These are phyloP conservation scores for Hippopotamyrus pictus DNA, from an alignment of 2,797 vertebrate species.

Conservation along the genomic window DNA sequence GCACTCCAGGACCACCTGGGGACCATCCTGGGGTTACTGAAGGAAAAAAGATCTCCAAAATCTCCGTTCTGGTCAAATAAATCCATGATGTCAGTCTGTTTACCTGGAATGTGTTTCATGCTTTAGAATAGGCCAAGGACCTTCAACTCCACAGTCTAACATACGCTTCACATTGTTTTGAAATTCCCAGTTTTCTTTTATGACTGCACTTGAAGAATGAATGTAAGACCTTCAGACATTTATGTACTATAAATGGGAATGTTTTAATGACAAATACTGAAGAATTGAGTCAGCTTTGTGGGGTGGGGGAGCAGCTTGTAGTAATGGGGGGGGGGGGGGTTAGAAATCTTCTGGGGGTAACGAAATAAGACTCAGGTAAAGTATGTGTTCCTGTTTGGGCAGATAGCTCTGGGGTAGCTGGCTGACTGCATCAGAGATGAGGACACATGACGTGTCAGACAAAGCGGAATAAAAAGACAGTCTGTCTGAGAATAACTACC, in stretches of 20 bases:
- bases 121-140: not conserved
- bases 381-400: conserved; percentile 10
- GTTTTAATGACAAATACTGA: not conserved
- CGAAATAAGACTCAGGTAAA: not conserved
- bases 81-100: not conserved
- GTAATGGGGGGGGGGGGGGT: not conserved
- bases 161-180: not conserved
- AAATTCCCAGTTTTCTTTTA: not conserved
- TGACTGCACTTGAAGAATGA: not conserved
- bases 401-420: conserved; percentile 4
- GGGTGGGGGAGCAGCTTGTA: not conserved
- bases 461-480: not conserved
- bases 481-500: not conserved
- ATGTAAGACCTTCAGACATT: not conserved
- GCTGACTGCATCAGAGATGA: not conserved
- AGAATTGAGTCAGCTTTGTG: not conserved
- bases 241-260: not conserved
- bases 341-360: not conserved
- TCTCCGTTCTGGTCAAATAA: not conserved
- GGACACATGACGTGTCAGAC: not conserved
- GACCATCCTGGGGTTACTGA: not conserved
- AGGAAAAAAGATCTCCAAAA: not conserved
- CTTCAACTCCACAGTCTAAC: not conserved
- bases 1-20: not conserved
- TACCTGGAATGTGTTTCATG: not conserved